Evolutionary conservation across 2,888 invertebrate species (phyloP).

Genomic region (Slavum lentiscoides): DNA sequence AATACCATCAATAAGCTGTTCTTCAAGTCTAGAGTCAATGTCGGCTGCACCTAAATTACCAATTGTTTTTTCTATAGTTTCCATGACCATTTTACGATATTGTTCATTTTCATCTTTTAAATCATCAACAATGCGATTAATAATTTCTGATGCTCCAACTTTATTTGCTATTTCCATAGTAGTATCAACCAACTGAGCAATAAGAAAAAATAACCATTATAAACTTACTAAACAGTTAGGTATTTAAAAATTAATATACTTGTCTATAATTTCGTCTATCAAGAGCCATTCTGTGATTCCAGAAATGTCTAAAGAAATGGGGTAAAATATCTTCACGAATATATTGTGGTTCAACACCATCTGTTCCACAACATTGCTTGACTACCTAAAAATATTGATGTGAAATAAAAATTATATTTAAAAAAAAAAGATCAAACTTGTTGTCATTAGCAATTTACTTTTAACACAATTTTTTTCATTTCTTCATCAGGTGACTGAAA

Average conservation of each 20-base stretch:
- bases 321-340: slow-evolving; percentile 99
- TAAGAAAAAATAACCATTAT: slow-evolving; percentile 4
- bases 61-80: slow-evolving; percentile 98
- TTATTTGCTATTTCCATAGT: slow-evolving; percentile 99
- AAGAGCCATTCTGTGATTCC: slow-evolving; percentile 99
- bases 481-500: slow-evolving; percentile 99
- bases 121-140: slow-evolving; percentile 97
- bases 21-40: slow-evolving; percentile 95
- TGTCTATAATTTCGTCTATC: slow-evolving; percentile 97
- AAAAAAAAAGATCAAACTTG: not conserved
- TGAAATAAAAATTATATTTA: not conserved
- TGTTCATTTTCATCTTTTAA: slow-evolving; percentile 99
- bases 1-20: slow-evolving; percentile 98
- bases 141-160: slow-evolving; percentile 97
- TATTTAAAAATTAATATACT: slow-evolving; percentile 58
- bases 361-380: slow-evolving; percentile 99
- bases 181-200: slow-evolving; percentile 83
- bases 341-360: slow-evolving; percentile 99
- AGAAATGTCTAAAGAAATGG: slow-evolving; percentile 98
- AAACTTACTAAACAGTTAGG: not conserved
- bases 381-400: slow-evolving; percentile 71
- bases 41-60: slow-evolving; percentile 96
- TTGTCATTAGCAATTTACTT: slow-evolving; percentile 65
- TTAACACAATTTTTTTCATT: slow-evolving; percentile 99
- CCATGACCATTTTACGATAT: slow-evolving; percentile 99